These are phyloP conservation scores for Lithobates sylvaticus DNA, from an alignment of 2,797 vertebrate genomes.

Conservation along the genomic window DNA sequence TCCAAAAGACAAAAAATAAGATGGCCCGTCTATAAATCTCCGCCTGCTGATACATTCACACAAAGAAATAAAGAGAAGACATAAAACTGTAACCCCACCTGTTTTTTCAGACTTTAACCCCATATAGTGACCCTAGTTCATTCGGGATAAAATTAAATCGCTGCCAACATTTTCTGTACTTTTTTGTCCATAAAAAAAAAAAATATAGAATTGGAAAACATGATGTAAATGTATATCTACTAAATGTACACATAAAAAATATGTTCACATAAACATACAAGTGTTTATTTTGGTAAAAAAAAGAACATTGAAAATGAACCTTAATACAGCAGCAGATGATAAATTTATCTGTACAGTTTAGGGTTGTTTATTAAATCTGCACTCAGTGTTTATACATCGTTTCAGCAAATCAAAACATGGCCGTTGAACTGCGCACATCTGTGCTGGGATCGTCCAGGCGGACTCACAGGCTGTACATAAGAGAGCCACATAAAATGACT, in stretches of 20 bases:
- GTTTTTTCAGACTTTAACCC: neutral
- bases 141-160: neutral
- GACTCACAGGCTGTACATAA: constrained; percentile 39
- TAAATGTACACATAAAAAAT: constrained; percentile 6
- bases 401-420: constrained; percentile 45
- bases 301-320: constrained; percentile 38
- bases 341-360: constrained; percentile 44
- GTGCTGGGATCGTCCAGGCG: constrained; percentile 11
- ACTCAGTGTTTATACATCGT: constrained; percentile 47
- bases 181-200: constrained; percentile 21
- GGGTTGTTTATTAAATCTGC: constrained; percentile 43
- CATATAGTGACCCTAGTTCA: neutral
- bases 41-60: no score
- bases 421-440: constrained; percentile 43
- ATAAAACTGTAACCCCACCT: neutral
- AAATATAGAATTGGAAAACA: constrained; percentile 16
- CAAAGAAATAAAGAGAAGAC: neutral
- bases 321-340: constrained; percentile 46
- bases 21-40: no score
- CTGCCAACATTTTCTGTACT: neutral
- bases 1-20: no score
- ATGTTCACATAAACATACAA: constrained; percentile 24
- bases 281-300: constrained; percentile 45
- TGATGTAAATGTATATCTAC: constrained; percentile 24
- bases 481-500: constrained; percentile 12